A percentile compares a stretch with the other conserved stretches of the same genome.
These are phyloP conservation scores for Discoglossus pictus DNA, from an alignment of 2,797 vertebrate genomes.

Conservation along the genomic window DNA sequence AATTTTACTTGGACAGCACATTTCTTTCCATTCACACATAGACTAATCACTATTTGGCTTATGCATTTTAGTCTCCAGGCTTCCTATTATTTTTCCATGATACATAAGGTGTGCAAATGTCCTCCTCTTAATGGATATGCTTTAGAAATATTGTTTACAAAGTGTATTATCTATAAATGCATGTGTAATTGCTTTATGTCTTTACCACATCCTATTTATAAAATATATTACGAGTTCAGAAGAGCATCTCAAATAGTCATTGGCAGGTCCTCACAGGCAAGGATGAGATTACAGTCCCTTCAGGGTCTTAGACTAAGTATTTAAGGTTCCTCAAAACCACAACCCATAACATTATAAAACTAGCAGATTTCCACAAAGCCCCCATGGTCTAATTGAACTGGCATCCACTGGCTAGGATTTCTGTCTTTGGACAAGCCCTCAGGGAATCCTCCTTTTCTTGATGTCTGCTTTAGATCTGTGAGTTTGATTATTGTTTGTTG, in stretches of 20 bases:
- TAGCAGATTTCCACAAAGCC: conserved; percentile 28
- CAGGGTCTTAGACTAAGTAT: conserved; percentile 19
- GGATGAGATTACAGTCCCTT: conserved; percentile 29
- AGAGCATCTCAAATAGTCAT: conserved; percentile 33
- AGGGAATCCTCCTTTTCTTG: conserved; percentile 28
- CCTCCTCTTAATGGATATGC: background rate
- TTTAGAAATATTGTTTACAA: background rate
- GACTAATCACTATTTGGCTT: no score
- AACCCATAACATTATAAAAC: conserved; percentile 24
- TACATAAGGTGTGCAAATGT: no score
- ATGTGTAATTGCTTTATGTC: conserved; percentile 22
- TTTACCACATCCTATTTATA: conserved; percentile 30
- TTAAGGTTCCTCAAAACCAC: conserved; percentile 45
- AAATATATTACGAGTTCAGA: conserved; percentile 20
- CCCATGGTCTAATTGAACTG: conserved; percentile 22
- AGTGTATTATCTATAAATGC: no score
- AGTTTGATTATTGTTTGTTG: conserved; percentile 39
- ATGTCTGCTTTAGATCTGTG: conserved; percentile 47
- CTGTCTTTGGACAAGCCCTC: conserved; percentile 36
- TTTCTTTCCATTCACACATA: no score
- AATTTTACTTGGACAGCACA: no score
- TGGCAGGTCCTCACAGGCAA: conserved; percentile 46
- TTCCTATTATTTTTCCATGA: background rate
- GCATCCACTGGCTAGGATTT: conserved; percentile 37
- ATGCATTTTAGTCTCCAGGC: background rate